Percentiles rank a stretch among this genome's conserved stretches.
phyloP scores from a whole-genome alignment of 2,113 vertebrate genomes.

The Vulpes lagopus region DNA sequence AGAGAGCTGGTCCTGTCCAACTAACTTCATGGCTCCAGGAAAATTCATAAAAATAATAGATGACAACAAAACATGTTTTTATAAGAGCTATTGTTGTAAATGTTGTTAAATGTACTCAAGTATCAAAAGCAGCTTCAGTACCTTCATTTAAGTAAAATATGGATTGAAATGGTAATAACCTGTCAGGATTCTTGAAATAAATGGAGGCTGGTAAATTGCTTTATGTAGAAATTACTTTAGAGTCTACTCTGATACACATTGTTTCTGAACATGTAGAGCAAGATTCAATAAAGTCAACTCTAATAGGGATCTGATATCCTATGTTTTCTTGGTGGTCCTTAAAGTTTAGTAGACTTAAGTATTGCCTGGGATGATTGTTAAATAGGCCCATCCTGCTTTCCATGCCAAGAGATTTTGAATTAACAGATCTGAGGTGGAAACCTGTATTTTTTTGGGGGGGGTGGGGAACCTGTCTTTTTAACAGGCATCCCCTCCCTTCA shows the following conservation, averaged over 20 bases:
- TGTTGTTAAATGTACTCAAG: conserved; percentile 1
- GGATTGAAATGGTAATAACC: background rate
- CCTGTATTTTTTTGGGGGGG: background rate
- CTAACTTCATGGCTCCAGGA: background rate
- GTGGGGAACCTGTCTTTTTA: background rate
- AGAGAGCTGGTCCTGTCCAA: background rate
- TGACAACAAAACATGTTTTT: background rate
- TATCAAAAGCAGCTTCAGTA: background rate
- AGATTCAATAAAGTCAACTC: background rate
- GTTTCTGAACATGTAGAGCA: background rate
- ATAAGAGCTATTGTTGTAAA: background rate
- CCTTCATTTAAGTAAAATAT: conserved; percentile 25
- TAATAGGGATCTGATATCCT: background rate
- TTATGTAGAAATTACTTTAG: conserved; percentile 24
- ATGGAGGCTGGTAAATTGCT: background rate
- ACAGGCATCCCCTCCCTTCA: background rate
- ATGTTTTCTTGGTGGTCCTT: background rate
- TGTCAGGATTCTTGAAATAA: conserved; percentile 36
- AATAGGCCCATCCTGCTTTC: background rate
- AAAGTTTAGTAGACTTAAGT: background rate
- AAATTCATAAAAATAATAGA: background rate
- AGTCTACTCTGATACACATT: background rate
- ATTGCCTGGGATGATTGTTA: background rate
- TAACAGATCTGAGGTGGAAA: background rate
- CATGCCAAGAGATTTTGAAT: background rate